A percentile compares a stretch with the other conserved stretches of the same genome.
phyloP scores from a whole-genome alignment of 37 sponge, comb jelly and placozoan species.

The Cliona cf. orientalis region DNA sequence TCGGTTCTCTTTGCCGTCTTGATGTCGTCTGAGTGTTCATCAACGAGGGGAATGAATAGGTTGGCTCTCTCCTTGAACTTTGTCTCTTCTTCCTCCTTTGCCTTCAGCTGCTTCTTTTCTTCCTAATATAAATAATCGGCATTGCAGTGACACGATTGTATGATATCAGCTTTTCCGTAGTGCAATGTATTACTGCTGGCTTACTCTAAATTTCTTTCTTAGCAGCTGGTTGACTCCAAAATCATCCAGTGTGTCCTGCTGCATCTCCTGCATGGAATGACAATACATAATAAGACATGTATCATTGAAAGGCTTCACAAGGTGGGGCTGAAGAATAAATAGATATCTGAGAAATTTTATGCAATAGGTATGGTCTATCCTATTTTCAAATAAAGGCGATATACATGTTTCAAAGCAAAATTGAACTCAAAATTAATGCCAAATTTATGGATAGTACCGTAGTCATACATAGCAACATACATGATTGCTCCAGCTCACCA shows the following conservation, averaged over 20 bases:
- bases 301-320: too few species aligned
- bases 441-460: too few species aligned
- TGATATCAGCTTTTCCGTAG: too few species aligned
- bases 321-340: too few species aligned
- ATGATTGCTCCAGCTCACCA: constrained; percentile 39
- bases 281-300: too few species aligned
- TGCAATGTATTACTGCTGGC: too few species aligned
- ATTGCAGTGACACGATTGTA: too few species aligned
- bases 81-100: constrained; percentile 54
- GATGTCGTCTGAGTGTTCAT: constrained; percentile 70
- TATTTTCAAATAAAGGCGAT: not conserved
- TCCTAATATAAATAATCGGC: constrained; percentile 48
- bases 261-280: constrained; percentile 62
- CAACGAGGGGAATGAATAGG: constrained; percentile 65
- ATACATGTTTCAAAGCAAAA: too few species aligned
- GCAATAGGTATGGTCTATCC: too few species aligned
- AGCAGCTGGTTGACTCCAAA: constrained; percentile 80
- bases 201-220: constrained; percentile 86
- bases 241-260: constrained; percentile 84
- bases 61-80: constrained; percentile 46
- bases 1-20: constrained; percentile 43
- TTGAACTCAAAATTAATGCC: too few species aligned
- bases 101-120: constrained; percentile 61
- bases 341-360: not conserved
- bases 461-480: not conserved